Base-by-base conservation (phyloP, 30 jellyfish, hydroid and myxozoan genomes). In the Aurelia sp. region DNA sequence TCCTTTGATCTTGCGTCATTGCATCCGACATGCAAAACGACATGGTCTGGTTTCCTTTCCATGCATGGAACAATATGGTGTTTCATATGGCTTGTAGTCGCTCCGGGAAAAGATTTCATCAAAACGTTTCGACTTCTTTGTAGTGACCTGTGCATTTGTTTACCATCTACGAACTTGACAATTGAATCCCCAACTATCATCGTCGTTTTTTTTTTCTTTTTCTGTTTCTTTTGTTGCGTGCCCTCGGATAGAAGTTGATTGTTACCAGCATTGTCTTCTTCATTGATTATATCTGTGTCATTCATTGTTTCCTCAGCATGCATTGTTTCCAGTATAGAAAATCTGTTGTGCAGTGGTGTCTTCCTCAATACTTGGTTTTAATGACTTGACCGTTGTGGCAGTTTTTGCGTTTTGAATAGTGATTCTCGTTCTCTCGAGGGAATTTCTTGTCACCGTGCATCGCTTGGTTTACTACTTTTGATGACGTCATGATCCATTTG, bases 61-160 rank as follows among this genome's bases (percentile, higher is more conserved):
- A 75, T 75, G 60, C 74, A 53, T 17, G 86, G 86, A 33, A 75
- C 50, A 53, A 75, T 21, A 58, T 52, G 74, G 86, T 75, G 86
- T 4, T 75, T 75, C 74, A 75, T 75, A 76, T 75, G 86, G 60
- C 86, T 75, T 75, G 86, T 75, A 10, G 74, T 58, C 55, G 62
- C 74, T 52, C 86, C 86, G 33, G 74, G 60, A 53, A 16, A 53
- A 21, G 86, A 75, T 51, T 75, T 75, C 58, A 75, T 76, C 57
- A 52, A 30, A 4, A 75, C 74, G 74, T 61, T 75, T 58, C 57
- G 74, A 52, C 74, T 55, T 5, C 50, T 19, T 75, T 58, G 80
- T 27, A 69, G 62, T 69, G 80, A 69, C 62, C 22, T 30, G 61
- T 69, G 80, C 27, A 69, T 69, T 69, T 69, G 48, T 37, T 37